Conservation (phyloP, 2,113 vertebrate genomes). For the Dasyornis broadbenti region DNA sequence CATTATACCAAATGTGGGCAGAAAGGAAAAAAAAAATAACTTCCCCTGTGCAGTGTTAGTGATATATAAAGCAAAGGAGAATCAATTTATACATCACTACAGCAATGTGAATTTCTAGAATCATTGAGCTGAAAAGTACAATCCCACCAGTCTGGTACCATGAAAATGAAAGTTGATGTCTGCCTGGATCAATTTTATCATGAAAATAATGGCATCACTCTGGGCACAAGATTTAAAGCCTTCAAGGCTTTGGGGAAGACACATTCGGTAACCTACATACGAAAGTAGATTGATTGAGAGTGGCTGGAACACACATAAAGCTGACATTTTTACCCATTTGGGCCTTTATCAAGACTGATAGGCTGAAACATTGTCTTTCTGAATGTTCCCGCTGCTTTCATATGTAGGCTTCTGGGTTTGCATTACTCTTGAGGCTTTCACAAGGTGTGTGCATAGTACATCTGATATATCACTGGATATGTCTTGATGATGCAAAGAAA, state of each 20-base stretch:
- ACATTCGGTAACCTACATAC: constrained; percentile 14
- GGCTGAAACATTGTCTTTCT: constrained; percentile 8
- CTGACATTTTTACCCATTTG: neutral
- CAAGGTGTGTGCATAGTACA: neutral
- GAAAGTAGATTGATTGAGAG: constrained; percentile 21
- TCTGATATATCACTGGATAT: neutral
- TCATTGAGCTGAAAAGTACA: constrained; percentile 59
- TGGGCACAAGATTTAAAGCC: constrained; percentile 16
- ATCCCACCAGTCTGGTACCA: constrained; percentile 56
- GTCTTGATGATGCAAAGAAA: neutral
- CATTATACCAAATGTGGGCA: neutral
- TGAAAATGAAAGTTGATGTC: constrained; percentile 46
- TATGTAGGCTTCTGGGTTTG: neutral
- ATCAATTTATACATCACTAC: constrained; percentile 34
- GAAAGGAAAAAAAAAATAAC: neutral
- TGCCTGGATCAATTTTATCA: constrained; percentile 45
- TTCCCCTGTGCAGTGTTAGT: neutral
- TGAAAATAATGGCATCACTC: constrained; percentile 15
- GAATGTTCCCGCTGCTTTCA: neutral
- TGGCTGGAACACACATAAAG: neutral
- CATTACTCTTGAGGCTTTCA: constrained; percentile 5
- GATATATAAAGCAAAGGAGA: constrained; percentile 11
- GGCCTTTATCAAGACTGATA: constrained; percentile 23
- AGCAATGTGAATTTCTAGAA: constrained; percentile 51
- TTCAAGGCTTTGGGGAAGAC: constrained; percentile 26